Percentiles rank a stretch among this genome's conserved stretches.
Evolutionary conservation across 2,888 invertebrate genomes (phyloP).

Genomic region (Shargacucullia verbasci): DNA sequence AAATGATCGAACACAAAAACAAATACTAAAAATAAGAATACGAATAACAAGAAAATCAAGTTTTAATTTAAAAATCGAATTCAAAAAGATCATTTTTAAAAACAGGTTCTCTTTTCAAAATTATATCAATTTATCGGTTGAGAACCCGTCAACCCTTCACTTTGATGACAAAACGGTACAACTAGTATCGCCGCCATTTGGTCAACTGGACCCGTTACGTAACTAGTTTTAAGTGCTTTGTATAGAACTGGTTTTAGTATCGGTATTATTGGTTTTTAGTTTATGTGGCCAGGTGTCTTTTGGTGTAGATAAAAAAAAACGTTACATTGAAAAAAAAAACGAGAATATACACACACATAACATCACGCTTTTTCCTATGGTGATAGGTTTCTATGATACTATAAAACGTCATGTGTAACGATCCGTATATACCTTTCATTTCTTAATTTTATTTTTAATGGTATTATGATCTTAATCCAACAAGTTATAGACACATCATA

Average conservation of each 20-base stretch:
- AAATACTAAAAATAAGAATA: not conserved
- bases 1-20: constrained; percentile 12
- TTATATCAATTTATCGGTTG: constrained; percentile 35
- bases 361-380: too few species aligned
- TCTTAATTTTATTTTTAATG: too few species aligned
- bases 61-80: constrained; percentile 28
- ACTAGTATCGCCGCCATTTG: constrained; percentile 43
- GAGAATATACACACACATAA: too few species aligned
- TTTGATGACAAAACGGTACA: constrained; percentile 37
- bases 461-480: too few species aligned
- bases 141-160: constrained; percentile 48
- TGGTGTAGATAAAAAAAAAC: not conserved
- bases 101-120: constrained; percentile 53
- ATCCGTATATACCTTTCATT: too few species aligned
- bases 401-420: too few species aligned
- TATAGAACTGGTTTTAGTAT: constrained; percentile 44
- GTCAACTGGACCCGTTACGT: constrained; percentile 41
- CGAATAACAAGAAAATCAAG: constrained; percentile 39
- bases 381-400: too few species aligned
- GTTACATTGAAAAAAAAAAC: too few species aligned
- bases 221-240: constrained; percentile 47
- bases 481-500: too few species aligned
- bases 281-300: constrained; percentile 28
- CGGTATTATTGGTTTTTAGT: constrained; percentile 35
- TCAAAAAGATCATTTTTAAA: constrained; percentile 7